Conservation (phyloP, 2,888 invertebrate species). For the Oegoconia quadripuncta region DNA sequence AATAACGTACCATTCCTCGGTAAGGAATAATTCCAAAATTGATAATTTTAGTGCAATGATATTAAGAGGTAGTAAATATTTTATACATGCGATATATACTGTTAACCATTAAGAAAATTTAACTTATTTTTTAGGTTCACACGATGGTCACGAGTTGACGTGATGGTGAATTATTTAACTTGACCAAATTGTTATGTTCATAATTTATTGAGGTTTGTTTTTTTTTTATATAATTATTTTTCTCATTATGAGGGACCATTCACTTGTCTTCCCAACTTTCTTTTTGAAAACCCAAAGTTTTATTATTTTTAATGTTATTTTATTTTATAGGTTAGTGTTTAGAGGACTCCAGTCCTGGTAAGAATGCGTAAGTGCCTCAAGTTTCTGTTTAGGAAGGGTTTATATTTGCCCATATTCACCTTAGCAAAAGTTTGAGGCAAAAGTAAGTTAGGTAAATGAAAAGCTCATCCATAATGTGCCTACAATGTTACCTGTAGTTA, state of each 20-base stretch:
- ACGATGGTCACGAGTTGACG: not conserved
- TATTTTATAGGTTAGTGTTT: conserved; percentile 61
- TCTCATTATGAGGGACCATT: conserved; percentile 54
- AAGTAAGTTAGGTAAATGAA: conserved; percentile 41
- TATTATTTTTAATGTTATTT: conserved; percentile 54
- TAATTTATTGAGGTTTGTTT: conserved; percentile 49
- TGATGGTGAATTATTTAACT: not conserved
- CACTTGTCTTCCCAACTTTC: conserved; percentile 67
- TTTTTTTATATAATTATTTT: conserved; percentile 39
- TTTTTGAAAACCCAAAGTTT: conserved; percentile 71
- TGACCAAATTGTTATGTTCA: conserved; percentile 34
- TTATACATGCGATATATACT: conserved; percentile 25
- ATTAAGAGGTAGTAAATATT: conserved; percentile 55
- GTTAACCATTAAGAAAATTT: conserved; percentile 1
- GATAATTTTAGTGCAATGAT: conserved; percentile 72
- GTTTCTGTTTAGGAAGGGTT: too few relatives aligned
- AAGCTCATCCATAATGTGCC: conserved; percentile 75
- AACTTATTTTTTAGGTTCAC: conserved; percentile 5
- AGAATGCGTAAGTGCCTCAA: conserved; percentile 20
- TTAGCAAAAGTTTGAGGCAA: conserved; percentile 13
- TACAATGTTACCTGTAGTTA: conserved; percentile 78
- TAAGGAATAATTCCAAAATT: conserved; percentile 72
- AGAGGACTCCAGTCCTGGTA: conserved; percentile 11
- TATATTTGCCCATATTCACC: too few relatives aligned
- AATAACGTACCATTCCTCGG: conserved; percentile 68